Percentiles rank a stretch among this genome's conserved stretches.
Evolutionary conservation across 92 coral and sea anemone genomes (phyloP).

Genomic region (Galaxea fascicularis): DNA sequence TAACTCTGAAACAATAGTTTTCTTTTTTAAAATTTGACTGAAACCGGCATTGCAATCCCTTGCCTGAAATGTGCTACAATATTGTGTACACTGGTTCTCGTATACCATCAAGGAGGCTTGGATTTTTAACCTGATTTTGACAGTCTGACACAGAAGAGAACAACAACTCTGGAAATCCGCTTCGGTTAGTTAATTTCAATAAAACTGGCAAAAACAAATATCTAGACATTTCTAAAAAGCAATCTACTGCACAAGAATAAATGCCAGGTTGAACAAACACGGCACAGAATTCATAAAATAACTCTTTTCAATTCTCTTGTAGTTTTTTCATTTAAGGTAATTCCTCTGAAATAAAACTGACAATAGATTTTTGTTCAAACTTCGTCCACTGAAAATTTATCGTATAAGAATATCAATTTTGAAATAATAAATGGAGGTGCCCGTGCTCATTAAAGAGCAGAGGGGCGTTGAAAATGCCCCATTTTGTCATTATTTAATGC

Average conservation of each 20-base stretch:
- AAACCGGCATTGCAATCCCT: constrained; percentile 7
- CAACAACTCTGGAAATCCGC: constrained; percentile 25
- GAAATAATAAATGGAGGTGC: too few relatives aligned
- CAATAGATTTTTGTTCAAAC: too few relatives aligned
- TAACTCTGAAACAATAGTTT: constrained; percentile 34
- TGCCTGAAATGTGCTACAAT: background rate
- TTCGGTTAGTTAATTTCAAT: constrained; percentile 6
- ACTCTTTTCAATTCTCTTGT: too few relatives aligned
- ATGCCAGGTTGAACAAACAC: constrained; percentile 27
- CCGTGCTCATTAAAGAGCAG: too few relatives aligned
- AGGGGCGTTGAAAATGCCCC: too few relatives aligned
- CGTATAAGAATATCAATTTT: too few relatives aligned
- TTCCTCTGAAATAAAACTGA: too few relatives aligned
- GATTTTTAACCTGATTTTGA: constrained; percentile 13
- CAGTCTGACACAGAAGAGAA: constrained; percentile 25
- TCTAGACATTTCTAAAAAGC: constrained; percentile 36
- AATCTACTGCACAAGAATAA: constrained; percentile 39
- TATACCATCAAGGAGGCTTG: constrained; percentile 16
- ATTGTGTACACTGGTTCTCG: background rate
- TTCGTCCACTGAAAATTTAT: too few relatives aligned
- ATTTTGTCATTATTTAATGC: too few relatives aligned
- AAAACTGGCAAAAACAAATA: constrained; percentile 28
- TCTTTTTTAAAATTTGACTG: constrained; percentile 1
- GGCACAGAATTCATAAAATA: constrained; percentile 46
- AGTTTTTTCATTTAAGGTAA: too few relatives aligned